Base-by-base conservation (phyloP, 2,888 invertebrate genomes). In the Drosophila mettleri region DNA sequence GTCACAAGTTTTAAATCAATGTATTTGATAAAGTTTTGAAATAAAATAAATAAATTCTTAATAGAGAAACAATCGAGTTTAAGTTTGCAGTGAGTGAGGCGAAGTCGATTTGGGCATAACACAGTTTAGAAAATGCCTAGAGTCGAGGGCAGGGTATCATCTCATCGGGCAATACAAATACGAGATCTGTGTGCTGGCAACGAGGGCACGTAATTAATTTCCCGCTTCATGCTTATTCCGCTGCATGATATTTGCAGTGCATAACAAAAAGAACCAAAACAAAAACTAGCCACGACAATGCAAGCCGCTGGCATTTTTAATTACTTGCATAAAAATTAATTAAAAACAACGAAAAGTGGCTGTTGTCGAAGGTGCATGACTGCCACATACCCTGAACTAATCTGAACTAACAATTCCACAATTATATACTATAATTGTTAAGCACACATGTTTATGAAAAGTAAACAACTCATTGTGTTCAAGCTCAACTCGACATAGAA, bases 281-380 rank as follows among this genome's bases (percentile, higher is more conserved):
- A 69, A 63, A 60, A 55, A 63, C 22, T 66, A 53, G 71, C 55
- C 61, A 58, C 72, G 58, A 80, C 84, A 84, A 80, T 80, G 81
- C 73, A 45, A 80, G 80, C 84, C 80, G 69, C 60, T 84, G 81
- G 81, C 84, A 81, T 81, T 81, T 81, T 81, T 81, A 81, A 81
- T 81, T 81, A 81, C 84, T 78, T 75, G 78, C 81, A 84, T 80
- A 67, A 59, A 73, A 80, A 84, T 81, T 84, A 81, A 81, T 81
- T 81, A 80, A 76, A 71, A 80, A 64, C 52, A 52, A 52, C 52
- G 38, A 61, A 43, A 55, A 55, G 38, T 18, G 52, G 27, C 18
- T 3, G 12, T 14, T 20, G 52, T 14, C 38, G 38, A 52, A 38
- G 27, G 38, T 38, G 38, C 27, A 18, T 27, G 52, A 38, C 52